Evolutionary conservation across 2,888 invertebrate species (phyloP).

Genomic region (Zhuqinia jingwanae): DNA sequence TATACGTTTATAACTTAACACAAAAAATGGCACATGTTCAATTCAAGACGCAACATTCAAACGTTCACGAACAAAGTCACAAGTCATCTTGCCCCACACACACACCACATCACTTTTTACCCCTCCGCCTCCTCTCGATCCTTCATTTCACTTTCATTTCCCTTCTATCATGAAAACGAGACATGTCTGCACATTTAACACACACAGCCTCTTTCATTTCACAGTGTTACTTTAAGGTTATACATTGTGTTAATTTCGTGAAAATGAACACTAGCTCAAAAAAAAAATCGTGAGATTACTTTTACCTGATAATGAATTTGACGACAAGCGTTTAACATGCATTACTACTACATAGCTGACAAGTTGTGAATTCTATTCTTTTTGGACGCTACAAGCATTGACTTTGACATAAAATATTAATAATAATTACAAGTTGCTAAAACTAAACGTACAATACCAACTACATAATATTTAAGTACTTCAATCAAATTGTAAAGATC

Average conservation of each 20-base stretch:
- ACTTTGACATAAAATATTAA: not conserved
- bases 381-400: not conserved
- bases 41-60: not conserved
- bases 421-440: not conserved
- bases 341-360: not conserved
- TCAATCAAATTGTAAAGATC: not conserved
- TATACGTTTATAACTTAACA: too few species aligned
- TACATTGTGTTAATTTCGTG: not conserved
- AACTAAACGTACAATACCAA: too few species aligned
- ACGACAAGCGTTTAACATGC: not conserved
- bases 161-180: not conserved
- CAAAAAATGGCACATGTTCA: too few species aligned
- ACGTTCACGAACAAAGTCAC: not conserved
- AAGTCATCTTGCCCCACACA: constrained; percentile 15
- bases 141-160: constrained; percentile 12
- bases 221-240: too few species aligned
- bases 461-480: not conserved
- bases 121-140: too few species aligned
- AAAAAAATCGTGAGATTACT: constrained; percentile 7
- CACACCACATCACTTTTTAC: not conserved
- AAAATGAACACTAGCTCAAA: not conserved
- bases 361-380: not conserved
- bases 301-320: constrained; percentile 8
- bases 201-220: too few species aligned
- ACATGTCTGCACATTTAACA: not conserved